Evolutionary conservation across 2,888 invertebrate genomes (phyloP), one percentile per base, ranked within the genome.

Genomic region (Chrysomela aeneicollis): DNA sequence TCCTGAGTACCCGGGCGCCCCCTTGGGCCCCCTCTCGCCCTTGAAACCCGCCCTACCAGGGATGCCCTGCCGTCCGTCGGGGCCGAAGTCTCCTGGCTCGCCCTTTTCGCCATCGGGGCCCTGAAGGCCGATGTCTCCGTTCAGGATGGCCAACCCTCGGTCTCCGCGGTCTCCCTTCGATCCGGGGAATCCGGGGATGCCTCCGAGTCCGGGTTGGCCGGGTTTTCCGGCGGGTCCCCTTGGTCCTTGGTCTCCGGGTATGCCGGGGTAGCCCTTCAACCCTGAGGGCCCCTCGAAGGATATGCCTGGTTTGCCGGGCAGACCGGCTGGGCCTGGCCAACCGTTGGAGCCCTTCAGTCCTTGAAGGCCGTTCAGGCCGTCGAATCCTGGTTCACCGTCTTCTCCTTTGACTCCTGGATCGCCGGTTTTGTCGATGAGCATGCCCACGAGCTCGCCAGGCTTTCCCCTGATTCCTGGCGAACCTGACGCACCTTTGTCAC

Each of bases 261-360:
- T 81, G 32, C 93, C 94, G 0, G 85, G 82, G 69, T 86, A 85
- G 4, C 93, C 93, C 80, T 90, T 91, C 9, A 83, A 78, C 15
- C 94, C 94, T 26, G 80, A 73, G 0, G 84, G 80, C 19, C 92
- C 92, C 10, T 66, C 60, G 2, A 78, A 47, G 63, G 84, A 79
- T 8, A 76, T 77, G 46, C 83, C 82, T 50, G 72, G 71, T 26
- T 73, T 66, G 51, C 82, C 83, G 35, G 82, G 75, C 0, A 77
- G 67, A 55, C 93, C 92, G 1, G 81, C 83, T 17, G 81, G 79
- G 51, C 88, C 88, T 17, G 74, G 67, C 61, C 73, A 78, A 19
- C 91, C 91, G 50, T 72, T 76, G 21, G 76, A 79, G 9, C 92
- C 92, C 76, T 84, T 85, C 18, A 74, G 76, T 12, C 91, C 92